Conservation (phyloP, 2,888 invertebrate genomes). For the Cristatella mucedo region DNA sequence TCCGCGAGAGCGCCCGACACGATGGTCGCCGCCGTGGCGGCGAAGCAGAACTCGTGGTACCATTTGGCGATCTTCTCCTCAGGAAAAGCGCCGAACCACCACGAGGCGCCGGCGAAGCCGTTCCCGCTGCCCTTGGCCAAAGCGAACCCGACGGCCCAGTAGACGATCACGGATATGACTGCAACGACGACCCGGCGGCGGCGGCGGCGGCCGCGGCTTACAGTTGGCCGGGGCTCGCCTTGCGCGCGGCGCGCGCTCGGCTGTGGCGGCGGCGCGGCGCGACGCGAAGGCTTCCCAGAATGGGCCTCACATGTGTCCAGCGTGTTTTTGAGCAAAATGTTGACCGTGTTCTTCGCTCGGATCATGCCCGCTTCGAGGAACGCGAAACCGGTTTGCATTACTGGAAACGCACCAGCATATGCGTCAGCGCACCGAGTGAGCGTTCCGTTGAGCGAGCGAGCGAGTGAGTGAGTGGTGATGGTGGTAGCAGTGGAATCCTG, state of each 20-base stretch:
- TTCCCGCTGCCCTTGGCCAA: slow-evolving; percentile 38
- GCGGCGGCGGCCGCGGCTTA: too few species aligned
- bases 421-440: too few species aligned
- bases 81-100: slow-evolving; percentile 21
- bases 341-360: slow-evolving; percentile 41
- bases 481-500: too few species aligned
- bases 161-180: slow-evolving; percentile 25
- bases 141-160: slow-evolving; percentile 42
- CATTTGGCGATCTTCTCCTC: slow-evolving; percentile 21
- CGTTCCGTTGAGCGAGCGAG: too few species aligned
- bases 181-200: too few species aligned
- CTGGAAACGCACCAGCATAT: too few species aligned
- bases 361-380: slow-evolving; percentile 42
- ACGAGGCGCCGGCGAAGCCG: slow-evolving; percentile 37
- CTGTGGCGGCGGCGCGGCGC: too few species aligned
- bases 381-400: slow-evolving; percentile 44
- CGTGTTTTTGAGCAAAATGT: slow-evolving; percentile 42
- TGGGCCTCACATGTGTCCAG: slow-evolving; percentile 40
- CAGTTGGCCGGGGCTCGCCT: too few species aligned
- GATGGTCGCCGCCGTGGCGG: slow-evolving; percentile 46
- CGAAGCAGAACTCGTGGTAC: slow-evolving; percentile 46
- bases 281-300: too few species aligned
- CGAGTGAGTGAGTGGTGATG: too few species aligned
- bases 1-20: slow-evolving; percentile 45
- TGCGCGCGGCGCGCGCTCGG: too few species aligned